Base-by-base conservation (phyloP, 2,888 invertebrate species). In the Leptura quadrifasciata region DNA sequence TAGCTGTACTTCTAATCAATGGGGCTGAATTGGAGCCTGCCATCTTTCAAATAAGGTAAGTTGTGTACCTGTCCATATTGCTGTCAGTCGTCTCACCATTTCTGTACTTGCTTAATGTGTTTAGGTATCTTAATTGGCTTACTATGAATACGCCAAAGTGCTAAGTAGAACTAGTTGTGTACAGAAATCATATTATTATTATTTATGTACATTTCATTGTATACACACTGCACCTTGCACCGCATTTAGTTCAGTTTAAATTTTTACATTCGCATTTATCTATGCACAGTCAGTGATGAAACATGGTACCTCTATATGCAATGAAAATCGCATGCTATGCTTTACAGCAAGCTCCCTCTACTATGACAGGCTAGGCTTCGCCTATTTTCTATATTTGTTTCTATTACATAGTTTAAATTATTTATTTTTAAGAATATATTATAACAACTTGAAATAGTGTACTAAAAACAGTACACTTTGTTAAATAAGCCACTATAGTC, bases 11-110 rank as follows among this genome's bases (percentile, higher is more conserved):
- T 47, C n/a, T 47, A 47, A 47, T 47, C 15, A 47, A 47, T n/a
- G 5, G 1, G 5, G n/a, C n/a, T 47, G 47, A 47, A 15, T 2
- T 47, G 15, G 5, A 47, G 47, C 47, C 17, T 47, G 47, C n/a
- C 47, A 47, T 47, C 47, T 47, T 47, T 5, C 47, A 47, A 47
- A 47, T n/a, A 47, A 47, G 47, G 47, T 47, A 47, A 47, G 47
- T 47, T 47, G 47, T 47, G 47, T 47, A 47, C 47, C n/a, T 47
- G 47, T 47, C 47, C 47, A 47, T 47, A 47, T 47, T 5, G n/a
- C 47, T 47, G 6, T 47, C 47, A 47, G n/a, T 47, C 47, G 47
- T 47, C n/a, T 47, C 12, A 15, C n/a, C 47, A 47, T 47, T 47
- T 47, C n/a, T 47, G n/a, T 4, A 47, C 47, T n/a, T 47, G 47